Evolutionary conservation across 2,888 invertebrate genomes (phyloP).

Genomic region (Phaedon cochleariae): DNA sequence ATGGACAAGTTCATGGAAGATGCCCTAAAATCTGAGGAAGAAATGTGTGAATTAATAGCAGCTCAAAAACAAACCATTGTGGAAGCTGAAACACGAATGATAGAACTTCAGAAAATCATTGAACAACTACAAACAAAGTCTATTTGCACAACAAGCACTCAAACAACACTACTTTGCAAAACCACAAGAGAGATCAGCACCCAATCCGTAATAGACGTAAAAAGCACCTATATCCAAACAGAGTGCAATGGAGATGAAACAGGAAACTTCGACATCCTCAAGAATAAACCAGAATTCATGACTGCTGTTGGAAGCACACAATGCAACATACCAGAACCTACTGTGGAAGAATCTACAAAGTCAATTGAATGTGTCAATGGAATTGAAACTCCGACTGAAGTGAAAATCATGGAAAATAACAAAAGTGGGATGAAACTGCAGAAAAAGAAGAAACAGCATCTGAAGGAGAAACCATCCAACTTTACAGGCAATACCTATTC

Average conservation of each 20-base stretch:
- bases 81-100: background rate
- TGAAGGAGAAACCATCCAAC: no score
- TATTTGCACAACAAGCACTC: background rate
- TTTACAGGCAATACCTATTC: no score
- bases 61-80: no score
- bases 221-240: background rate
- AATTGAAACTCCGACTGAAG: no score
- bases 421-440: no score
- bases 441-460: no score
- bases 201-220: background rate
- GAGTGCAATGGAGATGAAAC: background rate
- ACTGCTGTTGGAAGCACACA: no score
- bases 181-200: background rate
- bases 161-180: background rate
- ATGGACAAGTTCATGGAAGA: no score
- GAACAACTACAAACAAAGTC: slow-evolving; percentile 1
- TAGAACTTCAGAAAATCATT: background rate
- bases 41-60: background rate
- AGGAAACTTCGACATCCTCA: background rate
- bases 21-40: background rate
- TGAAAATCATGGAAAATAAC: no score
- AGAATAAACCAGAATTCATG: background rate
- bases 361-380: no score
- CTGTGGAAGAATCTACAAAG: background rate
- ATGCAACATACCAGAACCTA: background rate